Base-by-base conservation (phyloP, 2,888 invertebrate genomes). In the Onchidella celtica region DNA sequence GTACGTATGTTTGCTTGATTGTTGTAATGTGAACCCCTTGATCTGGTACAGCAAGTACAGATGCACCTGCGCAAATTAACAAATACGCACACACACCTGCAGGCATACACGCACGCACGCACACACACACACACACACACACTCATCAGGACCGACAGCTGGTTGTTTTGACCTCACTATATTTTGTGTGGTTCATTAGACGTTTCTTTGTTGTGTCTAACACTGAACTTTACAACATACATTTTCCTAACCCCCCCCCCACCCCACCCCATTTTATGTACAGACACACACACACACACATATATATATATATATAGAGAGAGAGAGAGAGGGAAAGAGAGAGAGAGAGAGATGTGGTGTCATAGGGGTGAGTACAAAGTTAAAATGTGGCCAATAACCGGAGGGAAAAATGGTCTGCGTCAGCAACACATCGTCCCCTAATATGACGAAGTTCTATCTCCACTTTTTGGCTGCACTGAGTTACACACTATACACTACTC, bases 1-100 rank as follows among this genome's bases (percentile, higher is more conserved):
- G 59, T 77, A 74, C 57, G 63, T 66, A 66, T 75, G 29, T 73
- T 73, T 68, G 74, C 61, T 66, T 74, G 76, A n/a, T n/a, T 69
- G 69, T 79, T 74, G 68, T 38, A 29, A 55, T 84, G 75, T 63
- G 69, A 24, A 79, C 24, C 68, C 73, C 55, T 9, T 63, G 2
- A 36, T 9, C 21, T 6, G n/a, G 4, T 4, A 24, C 24, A 61
- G 11, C 21, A n/a, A 11, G 24, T 61, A 74, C 47, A 34, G 59
- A 61, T n/a, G 3, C 17, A 11, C 34, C 6, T 61, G 32, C 17
- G n/a, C 61, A 34, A 11, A 11, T 74, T 6, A 11, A 34, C 24
- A 63, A 24, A 24, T 75, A 63, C 38, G 27, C n/a, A 38, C 38
- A 63, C 55, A 38, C 38, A 63, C 59, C 27, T 32, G 59, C 59